Evolutionary conservation across 2,888 invertebrate species (phyloP).

Genomic region (Hyppa rectilinea): DNA sequence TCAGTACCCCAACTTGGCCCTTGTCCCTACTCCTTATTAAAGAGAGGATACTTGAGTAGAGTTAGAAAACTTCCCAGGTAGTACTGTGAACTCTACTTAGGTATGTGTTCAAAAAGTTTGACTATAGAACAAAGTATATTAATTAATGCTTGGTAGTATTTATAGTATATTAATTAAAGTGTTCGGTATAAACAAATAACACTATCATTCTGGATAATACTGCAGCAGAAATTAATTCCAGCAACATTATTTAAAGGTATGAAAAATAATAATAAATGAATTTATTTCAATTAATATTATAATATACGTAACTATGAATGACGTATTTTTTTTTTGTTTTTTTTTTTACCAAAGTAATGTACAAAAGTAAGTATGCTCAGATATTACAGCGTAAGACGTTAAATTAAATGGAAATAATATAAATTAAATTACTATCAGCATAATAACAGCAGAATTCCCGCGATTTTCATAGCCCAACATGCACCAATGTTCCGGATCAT

Average conservation of each 20-base stretch:
- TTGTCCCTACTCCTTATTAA: too few relatives aligned
- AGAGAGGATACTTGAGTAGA: neutral
- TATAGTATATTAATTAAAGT: neutral
- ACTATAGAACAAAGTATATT: neutral
- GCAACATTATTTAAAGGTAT: neutral
- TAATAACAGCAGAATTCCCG: constrained; percentile 6
- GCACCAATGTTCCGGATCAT: constrained; percentile 67
- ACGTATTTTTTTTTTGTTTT: too few relatives aligned
- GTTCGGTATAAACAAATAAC: neutral
- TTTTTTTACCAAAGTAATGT: too few relatives aligned
- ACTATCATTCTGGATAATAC: neutral
- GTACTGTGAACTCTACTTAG: neutral
- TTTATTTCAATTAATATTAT: too few relatives aligned
- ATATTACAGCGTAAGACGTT: too few relatives aligned
- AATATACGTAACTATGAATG: too few relatives aligned
- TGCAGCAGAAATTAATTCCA: neutral
- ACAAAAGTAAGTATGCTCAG: too few relatives aligned
- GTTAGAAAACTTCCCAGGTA: too few relatives aligned
- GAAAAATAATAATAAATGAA: too few relatives aligned
- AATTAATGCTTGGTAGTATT: neutral
- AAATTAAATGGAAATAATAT: too few relatives aligned
- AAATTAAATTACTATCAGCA: too few relatives aligned
- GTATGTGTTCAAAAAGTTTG: neutral
- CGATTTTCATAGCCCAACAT: constrained; percentile 58
- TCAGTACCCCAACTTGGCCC: neutral